Evolutionary conservation across 2,888 invertebrate genomes (phyloP), one percentile per base, ranked within the genome.

Genomic region (Tachina grossa): DNA sequence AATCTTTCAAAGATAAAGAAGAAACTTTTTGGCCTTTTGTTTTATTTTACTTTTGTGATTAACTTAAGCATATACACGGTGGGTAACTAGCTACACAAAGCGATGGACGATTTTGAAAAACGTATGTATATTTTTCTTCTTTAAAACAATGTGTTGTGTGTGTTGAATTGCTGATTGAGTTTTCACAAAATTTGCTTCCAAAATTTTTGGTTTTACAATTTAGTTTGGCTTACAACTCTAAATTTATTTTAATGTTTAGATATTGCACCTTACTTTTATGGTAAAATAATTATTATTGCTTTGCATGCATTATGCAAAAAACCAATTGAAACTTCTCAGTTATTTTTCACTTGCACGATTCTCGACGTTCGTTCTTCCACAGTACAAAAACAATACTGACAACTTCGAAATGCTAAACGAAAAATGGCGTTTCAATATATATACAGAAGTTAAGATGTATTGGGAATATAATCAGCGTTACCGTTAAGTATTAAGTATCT

Each of bases 301-400:
- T 89, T 88, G 88, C 90, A 88, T 88, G 88, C 91, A 91, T 90
- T 89, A 90, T 91, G 90, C 88, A 89, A 90, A 91, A 91, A 31
- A 88, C 88, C 89, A 89, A 86, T 86, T 85, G 75, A 88, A 88
- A 88, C 90, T 89, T 90, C 90, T 89, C 88, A 90, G 51, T 16
- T 49, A 14, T 88, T 53, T 57, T 69, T 89, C 74, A 77, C 75
- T 89, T 89, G 89, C 87, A 87, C 87, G 85, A 87, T 88, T 91
- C 90, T 89, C 89, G 88, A 89, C 88, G 88, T 90, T 87, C 84
- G 86, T 84, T 87, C 83, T 85, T 88, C 75, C 80, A 86, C 87
- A 87, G 86, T 85, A 85, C 51, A 76, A 74, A 85, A 85, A 47
- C 83, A 83, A 76, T 85, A 80, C 85, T 85, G 85, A 31, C 66